These are phyloP conservation scores for Sardina pilchardus DNA, from an alignment of 2,113 vertebrate genomes.

Conservation along the genomic window DNA sequence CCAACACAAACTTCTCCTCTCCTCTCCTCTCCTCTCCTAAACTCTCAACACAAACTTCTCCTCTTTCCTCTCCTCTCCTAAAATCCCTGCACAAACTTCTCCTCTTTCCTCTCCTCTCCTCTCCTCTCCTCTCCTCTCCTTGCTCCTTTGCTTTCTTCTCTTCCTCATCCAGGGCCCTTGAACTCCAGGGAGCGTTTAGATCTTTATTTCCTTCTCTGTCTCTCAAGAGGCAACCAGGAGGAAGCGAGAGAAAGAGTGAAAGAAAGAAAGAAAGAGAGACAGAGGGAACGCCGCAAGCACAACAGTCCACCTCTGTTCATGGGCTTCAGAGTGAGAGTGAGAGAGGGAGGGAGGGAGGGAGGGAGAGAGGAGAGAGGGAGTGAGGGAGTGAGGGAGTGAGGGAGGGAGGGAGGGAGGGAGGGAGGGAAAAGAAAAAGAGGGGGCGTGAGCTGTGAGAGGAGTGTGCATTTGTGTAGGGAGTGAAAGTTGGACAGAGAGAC, in stretches of 20 bases:
- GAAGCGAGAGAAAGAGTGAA: not conserved
- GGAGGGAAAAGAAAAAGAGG: not conserved
- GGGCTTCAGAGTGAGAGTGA: not conserved
- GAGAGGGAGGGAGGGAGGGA: not conserved
- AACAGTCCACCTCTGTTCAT: no score
- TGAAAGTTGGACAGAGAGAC: slow-evolving; percentile 37
- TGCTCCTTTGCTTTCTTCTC: not conserved
- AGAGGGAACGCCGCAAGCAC: not conserved
- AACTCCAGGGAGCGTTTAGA: no score
- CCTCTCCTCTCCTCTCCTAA: not conserved
- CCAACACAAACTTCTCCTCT: not conserved
- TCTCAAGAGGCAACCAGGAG: not conserved
- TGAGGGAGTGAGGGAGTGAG: not conserved
- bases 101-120: not conserved
- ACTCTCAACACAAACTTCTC: not conserved
- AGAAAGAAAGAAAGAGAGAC: not conserved
- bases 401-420: not conserved
- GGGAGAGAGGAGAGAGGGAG: no score
- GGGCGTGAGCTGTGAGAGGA: slow-evolving; percentile 1
- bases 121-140: slow-evolving; percentile 2
- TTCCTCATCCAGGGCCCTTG: not conserved
- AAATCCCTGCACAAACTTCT: no score
- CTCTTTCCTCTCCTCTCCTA: not conserved
- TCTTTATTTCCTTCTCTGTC: not conserved
- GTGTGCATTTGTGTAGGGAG: not conserved